phyloP scores from a whole-genome alignment of 2,888 invertebrate species.

The Rhodophaea formosa region DNA sequence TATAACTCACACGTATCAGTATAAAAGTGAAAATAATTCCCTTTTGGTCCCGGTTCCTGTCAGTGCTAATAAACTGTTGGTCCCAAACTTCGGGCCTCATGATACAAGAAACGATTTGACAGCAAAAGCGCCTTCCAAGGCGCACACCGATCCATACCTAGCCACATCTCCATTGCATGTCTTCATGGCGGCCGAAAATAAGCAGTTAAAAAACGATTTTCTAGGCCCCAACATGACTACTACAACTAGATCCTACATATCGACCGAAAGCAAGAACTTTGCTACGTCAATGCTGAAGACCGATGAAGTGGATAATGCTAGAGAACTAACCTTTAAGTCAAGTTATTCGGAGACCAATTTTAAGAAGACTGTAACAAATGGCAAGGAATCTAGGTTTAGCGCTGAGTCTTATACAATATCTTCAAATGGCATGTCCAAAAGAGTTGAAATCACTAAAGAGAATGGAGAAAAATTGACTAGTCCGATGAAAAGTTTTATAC shows the following conservation, averaged over 20 bases:
- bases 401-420: slow-evolving; percentile 74
- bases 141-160: slow-evolving; percentile 72
- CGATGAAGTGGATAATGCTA: slow-evolving; percentile 69
- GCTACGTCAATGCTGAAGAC: slow-evolving; percentile 70
- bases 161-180: slow-evolving; percentile 68
- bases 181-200: slow-evolving; percentile 75
- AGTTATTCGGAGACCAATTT: slow-evolving; percentile 77
- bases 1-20: slow-evolving; percentile 74
- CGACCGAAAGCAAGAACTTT: slow-evolving; percentile 67
- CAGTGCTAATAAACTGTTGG: slow-evolving; percentile 78
- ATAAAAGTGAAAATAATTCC: slow-evolving; percentile 68
- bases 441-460: slow-evolving; percentile 73
- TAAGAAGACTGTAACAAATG: slow-evolving; percentile 62
- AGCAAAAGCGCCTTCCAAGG: slow-evolving; percentile 75
- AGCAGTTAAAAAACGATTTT: slow-evolving; percentile 75
- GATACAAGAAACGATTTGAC: slow-evolving; percentile 74
- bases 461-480: slow-evolving; percentile 71
- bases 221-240: slow-evolving; percentile 73
- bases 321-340: slow-evolving; percentile 69
- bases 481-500: slow-evolving; percentile 89
- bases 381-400: slow-evolving; percentile 57
- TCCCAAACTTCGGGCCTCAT: slow-evolving; percentile 77
- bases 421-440: slow-evolving; percentile 70
- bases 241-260: slow-evolving; percentile 63
- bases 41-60: slow-evolving; percentile 72